Base-by-base conservation (phyloP, 2,888 invertebrate species). In the Pilophorus perplexus region DNA sequence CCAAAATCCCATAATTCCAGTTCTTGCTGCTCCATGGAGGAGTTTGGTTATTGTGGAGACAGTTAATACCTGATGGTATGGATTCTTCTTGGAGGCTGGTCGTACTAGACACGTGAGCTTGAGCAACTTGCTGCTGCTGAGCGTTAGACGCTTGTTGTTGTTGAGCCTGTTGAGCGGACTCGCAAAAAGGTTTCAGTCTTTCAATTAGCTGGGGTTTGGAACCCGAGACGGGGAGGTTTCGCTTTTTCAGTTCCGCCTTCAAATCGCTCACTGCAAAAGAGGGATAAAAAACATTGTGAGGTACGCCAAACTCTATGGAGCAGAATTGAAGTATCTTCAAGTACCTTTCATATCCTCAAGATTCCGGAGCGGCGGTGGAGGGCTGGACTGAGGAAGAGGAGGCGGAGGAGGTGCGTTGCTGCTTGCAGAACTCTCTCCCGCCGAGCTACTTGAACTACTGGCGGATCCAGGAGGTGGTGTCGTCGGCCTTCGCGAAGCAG, bases 181-280 rank as follows among this genome's bases (percentile, higher is more conserved):
- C 79, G 69, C 80, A 79, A 76, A 84, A 90, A 0, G 89, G 72
- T 50, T 73, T 73, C 33, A 74, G 66, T 42, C 97, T 84, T 76
- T 97, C 95, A 67, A 98, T 90, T 42, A 98, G 80, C 76, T 95
- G 93, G 6, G 95, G 93, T 76, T 98, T 98, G 0, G 96, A 89
- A 0, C 97, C 97, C 10, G 96, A 96, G 0, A 98, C 97, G 3
- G 96, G 93, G 68, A 98, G 80, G 77, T 90, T 95, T 54, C 97
- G 85, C 67, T 91, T 88, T 78, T 96, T 97, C 73, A 96, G 84
- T 77, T 97, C 96, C 66, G 90, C 89, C 77, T 95, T 94, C 72
- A 97, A 81, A 76, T 97, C 96, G 69, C 91, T 93, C 64, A 92
- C 96, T 81, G 72, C 18, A 65, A 52, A 48, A 50, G 8, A 4